Evolutionary conservation across 2,113 vertebrate species (phyloP).

Genomic region (Condylura cristata): DNA sequence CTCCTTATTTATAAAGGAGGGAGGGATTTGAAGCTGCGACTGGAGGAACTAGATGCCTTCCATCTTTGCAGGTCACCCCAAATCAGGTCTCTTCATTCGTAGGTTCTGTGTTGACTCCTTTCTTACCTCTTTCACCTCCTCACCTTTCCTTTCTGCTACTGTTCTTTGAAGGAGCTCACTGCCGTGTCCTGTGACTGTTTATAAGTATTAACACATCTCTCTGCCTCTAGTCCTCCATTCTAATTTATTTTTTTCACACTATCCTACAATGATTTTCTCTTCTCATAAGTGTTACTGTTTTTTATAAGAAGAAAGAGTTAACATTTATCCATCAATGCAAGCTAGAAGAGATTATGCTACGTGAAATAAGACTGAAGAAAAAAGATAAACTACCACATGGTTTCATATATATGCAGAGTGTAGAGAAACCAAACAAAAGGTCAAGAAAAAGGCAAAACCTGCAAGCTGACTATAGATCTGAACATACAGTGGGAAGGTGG

Average conservation of each 20-base stretch:
- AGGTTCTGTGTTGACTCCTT: not conserved
- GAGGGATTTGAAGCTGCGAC: not conserved
- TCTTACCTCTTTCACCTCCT: not conserved
- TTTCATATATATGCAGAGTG: no score
- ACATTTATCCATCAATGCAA: not conserved
- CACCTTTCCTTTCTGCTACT: not conserved
- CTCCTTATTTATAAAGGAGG: not conserved
- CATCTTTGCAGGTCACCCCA: not conserved
- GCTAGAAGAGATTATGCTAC: no score
- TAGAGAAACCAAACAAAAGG: no score
- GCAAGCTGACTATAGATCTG: no score
- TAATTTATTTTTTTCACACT: not conserved
- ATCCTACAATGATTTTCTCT: not conserved
- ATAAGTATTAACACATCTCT: not conserved
- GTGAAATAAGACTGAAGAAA: no score
- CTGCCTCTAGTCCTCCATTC: not conserved
- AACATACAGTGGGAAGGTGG: no score
- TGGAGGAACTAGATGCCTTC: not conserved
- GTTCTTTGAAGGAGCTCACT: not conserved
- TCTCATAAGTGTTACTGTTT: conserved; percentile 35
- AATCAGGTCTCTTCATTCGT: not conserved
- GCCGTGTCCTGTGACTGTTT: not conserved
- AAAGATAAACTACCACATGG: no score
- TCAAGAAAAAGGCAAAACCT: no score
- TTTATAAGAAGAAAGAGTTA: not conserved